Conservation (phyloP, 2,888 invertebrate genomes). For the Rotaria sp. region DNA sequence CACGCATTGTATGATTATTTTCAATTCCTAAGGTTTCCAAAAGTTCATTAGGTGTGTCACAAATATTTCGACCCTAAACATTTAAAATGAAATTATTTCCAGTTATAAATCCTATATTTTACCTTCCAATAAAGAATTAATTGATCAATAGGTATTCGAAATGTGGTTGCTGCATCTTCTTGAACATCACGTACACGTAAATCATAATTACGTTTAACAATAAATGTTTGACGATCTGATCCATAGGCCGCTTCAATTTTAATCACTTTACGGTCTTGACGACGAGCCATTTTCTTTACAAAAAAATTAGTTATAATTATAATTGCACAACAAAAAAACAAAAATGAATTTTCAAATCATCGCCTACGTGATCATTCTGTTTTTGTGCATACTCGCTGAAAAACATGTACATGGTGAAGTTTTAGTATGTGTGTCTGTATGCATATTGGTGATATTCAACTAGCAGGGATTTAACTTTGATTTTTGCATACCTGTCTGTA, state of each 20-base stretch:
- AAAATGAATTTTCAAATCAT: background rate
- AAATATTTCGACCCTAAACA: conserved; percentile 35
- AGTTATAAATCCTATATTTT: background rate
- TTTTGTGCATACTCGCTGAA: background rate
- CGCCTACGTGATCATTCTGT: background rate
- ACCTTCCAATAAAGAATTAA: conserved; percentile 32
- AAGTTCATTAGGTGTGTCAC: conserved; percentile 31
- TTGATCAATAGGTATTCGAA: conserved; percentile 38
- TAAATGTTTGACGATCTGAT: conserved; percentile 36
- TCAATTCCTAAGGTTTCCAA: conserved; percentile 36
- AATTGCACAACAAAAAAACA: background rate
- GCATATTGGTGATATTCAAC: too few relatives aligned
- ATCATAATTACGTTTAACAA: conserved; percentile 35
- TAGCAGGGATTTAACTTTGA: too few relatives aligned
- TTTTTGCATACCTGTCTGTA: background rate
- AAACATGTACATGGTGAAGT: background rate
- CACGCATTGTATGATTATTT: conserved; percentile 39
- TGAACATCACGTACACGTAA: conserved; percentile 34
- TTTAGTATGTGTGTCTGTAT: too few relatives aligned
- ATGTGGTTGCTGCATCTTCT: conserved; percentile 33
- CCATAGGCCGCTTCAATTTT: conserved; percentile 40
- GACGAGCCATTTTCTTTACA: conserved; percentile 40
- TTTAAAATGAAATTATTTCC: background rate
- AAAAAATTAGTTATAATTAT: background rate
- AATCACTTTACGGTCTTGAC: conserved; percentile 40